Conservation (phyloP, 1,140 invertebrate species). For the Aphelinus atriplicis region DNA sequence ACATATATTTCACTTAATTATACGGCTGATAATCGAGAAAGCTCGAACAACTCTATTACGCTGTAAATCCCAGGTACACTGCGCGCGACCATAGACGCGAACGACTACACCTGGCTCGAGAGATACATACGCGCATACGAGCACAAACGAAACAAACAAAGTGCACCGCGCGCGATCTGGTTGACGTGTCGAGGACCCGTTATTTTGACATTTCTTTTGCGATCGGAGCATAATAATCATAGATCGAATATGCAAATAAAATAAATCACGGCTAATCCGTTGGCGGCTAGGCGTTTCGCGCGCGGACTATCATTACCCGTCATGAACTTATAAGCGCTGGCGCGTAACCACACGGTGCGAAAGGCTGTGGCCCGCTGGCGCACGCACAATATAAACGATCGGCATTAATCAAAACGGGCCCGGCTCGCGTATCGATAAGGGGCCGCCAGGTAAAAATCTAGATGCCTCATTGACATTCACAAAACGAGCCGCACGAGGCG, state of each 20-base stretch:
- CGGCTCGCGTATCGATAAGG: slow-evolving; percentile 11
- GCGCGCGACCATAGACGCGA: too few relatives aligned
- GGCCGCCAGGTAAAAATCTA: slow-evolving; percentile 7
- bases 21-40: too few relatives aligned
- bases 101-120: too few relatives aligned
- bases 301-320: slow-evolving; percentile 19
- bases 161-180: not conserved
- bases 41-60: too few relatives aligned
- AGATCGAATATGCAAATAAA: slow-evolving; percentile 31
- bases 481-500: not conserved
- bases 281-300: not conserved
- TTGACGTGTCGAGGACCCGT: slow-evolving; percentile 15
- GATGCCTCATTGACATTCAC: slow-evolving; percentile 28
- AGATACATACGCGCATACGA: too few relatives aligned
- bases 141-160: too few relatives aligned
- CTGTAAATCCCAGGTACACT: too few relatives aligned
- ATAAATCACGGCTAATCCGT: slow-evolving; percentile 34
- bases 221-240: not conserved
- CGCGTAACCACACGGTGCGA: too few relatives aligned
- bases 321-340: not conserved
- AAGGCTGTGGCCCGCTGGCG: not conserved
- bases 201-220: slow-evolving; percentile 28
- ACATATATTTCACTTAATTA: too few relatives aligned
- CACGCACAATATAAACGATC: slow-evolving; percentile 19
- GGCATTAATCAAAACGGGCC: slow-evolving; percentile 17